Conservation (phyloP, 2,113 vertebrate genomes). For the Cariama cristata region DNA sequence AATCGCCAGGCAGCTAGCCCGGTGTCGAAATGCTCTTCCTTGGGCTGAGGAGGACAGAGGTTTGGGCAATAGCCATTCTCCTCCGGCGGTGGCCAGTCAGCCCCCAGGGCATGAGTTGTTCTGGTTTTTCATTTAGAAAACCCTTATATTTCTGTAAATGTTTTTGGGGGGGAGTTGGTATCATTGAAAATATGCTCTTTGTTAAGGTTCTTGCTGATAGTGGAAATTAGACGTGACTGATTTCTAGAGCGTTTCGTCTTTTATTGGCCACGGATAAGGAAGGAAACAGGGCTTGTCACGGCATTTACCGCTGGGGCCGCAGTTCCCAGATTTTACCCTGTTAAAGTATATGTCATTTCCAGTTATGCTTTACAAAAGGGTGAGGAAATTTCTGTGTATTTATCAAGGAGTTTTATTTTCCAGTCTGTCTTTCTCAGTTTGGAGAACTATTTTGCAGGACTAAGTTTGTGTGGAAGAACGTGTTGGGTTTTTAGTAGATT, state of each 20-base stretch:
- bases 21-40: not conserved
- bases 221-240: not conserved
- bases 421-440: not conserved
- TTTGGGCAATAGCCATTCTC: not conserved
- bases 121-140: not conserved
- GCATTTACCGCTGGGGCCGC: not conserved
- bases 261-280: not conserved
- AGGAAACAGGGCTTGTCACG: not conserved
- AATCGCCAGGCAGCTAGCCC: not conserved
- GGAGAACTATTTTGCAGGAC: not conserved
- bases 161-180: not conserved
- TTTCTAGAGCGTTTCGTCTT: not conserved
- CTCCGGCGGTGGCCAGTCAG: fast-evolving
- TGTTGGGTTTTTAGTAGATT: not conserved
- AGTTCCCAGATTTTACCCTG: not conserved
- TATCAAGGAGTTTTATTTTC: not conserved
- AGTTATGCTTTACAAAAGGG: not conserved
- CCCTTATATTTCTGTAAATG: not conserved
- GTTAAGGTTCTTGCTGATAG: not conserved
- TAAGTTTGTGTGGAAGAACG: not conserved
- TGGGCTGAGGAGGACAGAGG: not conserved
- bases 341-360: not conserved
- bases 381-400: not conserved
- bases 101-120: fast-evolving
- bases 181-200: not conserved